Base-by-base conservation (phyloP, 2,113 vertebrate species). In the Lycocorax pyrrhopterus region DNA sequence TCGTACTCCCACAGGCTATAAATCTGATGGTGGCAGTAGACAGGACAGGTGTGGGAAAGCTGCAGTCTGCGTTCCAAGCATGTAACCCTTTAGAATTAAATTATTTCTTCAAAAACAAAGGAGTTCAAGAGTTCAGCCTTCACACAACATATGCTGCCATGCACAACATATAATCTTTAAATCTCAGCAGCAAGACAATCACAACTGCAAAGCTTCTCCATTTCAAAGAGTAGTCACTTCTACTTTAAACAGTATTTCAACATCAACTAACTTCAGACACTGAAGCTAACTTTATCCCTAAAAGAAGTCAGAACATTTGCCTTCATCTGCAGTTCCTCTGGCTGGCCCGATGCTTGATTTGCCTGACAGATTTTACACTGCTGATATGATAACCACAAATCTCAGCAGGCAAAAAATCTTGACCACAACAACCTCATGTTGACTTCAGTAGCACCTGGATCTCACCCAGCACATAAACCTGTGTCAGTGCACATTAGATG, bases 91-190 rank as follows among this genome's bases (percentile, higher is more conserved):
- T 37, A 87, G 71, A 93, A 95, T 87, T 41, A 72, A 91, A 69
- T 91, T 52, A 68, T 94, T 95, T 83, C 68, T 92, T 94, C 35
- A 88, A 74, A 96, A 96, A 66, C 71, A 79, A 95, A 91, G n/a
- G 35, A 86, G 79, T 96, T 96, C 92, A 96, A 39, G 80, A 95
- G 93, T 94, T 93, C 94, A 95, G 56, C 60, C 76, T 93, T 93
- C 64, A 41, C 0, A 4, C 76, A 90, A 90, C 30, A 37, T 63
- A 64, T 17, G 59, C 59, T 90, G 63, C 73, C 56, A 41, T 8
- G 51, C n/a, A 60, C 55, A 69, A 66, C 29, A 37, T 25, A 63
- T 8, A 46, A 66, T 74, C 73, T 84, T 90, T 64, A 87, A 72
- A 87, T 76, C 85, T 92, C 83, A 89, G 91, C 60, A 87, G 68